These are phyloP conservation scores for Neopipo cinnamomea DNA, from an alignment of 2,113 vertebrate species.

Conservation along the genomic window DNA sequence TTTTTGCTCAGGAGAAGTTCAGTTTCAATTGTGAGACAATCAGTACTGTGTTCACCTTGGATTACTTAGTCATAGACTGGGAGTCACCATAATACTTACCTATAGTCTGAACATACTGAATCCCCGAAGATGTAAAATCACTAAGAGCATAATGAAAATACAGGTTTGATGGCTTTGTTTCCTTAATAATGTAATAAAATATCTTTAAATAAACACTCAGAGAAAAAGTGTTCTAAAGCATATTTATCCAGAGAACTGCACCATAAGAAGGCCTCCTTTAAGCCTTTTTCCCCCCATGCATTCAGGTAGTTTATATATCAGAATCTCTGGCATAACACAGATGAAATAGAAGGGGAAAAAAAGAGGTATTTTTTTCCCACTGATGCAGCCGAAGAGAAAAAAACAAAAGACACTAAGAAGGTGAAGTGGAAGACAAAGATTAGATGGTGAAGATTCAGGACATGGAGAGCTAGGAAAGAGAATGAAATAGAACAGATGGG, in stretches of 20 bases:
- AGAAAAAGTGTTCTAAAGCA: not conserved
- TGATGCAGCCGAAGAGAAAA: not conserved
- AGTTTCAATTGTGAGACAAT: not conserved
- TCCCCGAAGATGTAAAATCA: not conserved
- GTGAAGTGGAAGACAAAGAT: not conserved
- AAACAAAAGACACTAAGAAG: not conserved
- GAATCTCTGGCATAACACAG: not conserved
- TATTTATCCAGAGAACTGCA: not conserved
- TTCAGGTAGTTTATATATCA: not conserved
- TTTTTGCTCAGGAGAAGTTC: not conserved
- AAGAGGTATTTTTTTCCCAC: not conserved
- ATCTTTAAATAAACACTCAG: not conserved
- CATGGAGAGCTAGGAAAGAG: not conserved
- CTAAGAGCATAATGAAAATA: not conserved
- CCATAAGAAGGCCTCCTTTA: not conserved
- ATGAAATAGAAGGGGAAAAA: not conserved
- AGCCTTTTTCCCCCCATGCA: not conserved
- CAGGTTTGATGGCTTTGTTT: not conserved
- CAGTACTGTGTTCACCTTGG: not conserved
- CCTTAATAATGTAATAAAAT: not conserved
- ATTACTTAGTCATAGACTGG: not conserved
- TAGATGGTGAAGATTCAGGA: not conserved
- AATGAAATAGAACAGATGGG: not conserved
- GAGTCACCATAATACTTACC: not conserved
- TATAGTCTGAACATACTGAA: not conserved